A percentile compares a stretch with the other conserved stretches of the same genome.
Evolutionary conservation across 2,113 vertebrate genomes (phyloP).

Genomic region (Gobius niger): DNA sequence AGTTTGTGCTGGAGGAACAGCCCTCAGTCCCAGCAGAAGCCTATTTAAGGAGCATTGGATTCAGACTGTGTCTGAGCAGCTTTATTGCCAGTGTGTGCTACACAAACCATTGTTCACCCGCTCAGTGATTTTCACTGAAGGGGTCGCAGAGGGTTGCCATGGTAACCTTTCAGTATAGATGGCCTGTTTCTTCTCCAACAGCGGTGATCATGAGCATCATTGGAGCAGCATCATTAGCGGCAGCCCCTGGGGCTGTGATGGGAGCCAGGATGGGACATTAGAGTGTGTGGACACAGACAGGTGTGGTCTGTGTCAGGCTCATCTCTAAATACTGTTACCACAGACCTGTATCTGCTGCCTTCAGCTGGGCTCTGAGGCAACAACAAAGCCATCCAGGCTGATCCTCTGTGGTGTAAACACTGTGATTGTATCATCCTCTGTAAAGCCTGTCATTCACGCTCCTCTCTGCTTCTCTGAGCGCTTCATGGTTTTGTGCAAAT

Average conservation of each 20-base stretch:
- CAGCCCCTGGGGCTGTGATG: constrained; percentile 49
- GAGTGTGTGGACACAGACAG: constrained; percentile 17
- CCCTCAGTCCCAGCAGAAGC: background rate
- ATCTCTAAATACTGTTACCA: constrained; percentile 18
- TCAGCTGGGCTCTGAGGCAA: constrained; percentile 49
- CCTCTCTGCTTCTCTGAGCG: constrained; percentile 21
- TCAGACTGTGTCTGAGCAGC: constrained; percentile 5
- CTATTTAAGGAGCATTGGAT: constrained; percentile 1
- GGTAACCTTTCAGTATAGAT: constrained; percentile 59
- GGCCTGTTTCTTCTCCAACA: constrained; percentile 50
- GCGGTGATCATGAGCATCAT: constrained; percentile 56
- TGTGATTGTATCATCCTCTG: constrained; percentile 41
- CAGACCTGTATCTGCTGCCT: constrained; percentile 16
- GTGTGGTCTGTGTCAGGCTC: constrained; percentile 26
- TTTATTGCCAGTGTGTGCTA: constrained; percentile 25
- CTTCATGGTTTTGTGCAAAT: constrained; percentile 42
- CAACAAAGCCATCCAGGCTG: constrained; percentile 41
- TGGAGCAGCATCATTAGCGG: constrained; percentile 57
- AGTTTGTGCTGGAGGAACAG: background rate
- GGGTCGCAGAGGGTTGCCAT: constrained; percentile 57
- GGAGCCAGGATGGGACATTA: constrained; percentile 39
- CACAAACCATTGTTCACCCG: constrained; percentile 53
- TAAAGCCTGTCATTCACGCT: constrained; percentile 43
- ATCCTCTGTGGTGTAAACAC: constrained; percentile 47
- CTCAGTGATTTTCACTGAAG: constrained; percentile 50